Conservation (phyloP, 2,797 vertebrate species). For the Phoeniculus purpureus region DNA sequence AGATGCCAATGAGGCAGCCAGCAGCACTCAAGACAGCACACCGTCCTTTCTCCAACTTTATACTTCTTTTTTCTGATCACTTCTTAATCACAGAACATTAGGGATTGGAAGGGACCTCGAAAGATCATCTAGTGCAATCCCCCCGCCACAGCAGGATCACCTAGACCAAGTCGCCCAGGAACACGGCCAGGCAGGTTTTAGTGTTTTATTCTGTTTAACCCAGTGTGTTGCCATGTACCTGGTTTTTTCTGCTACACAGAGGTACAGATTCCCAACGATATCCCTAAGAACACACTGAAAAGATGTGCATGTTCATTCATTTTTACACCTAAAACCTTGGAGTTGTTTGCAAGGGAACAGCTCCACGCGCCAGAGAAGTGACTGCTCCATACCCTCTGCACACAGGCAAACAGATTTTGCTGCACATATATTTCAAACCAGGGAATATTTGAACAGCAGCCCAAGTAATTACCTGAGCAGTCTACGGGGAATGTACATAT, state of each 20-base stretch:
- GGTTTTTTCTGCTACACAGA: background rate
- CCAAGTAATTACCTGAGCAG: conserved; percentile 64
- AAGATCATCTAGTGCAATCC: no score
- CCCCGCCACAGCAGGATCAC: no score
- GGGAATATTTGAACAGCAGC: conserved; percentile 48
- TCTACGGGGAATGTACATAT: conserved; percentile 44
- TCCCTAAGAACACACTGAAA: background rate
- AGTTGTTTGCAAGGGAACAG: conserved; percentile 8
- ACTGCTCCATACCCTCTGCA: background rate
- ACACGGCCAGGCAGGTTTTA: no score
- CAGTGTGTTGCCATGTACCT: background rate
- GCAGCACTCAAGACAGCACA: background rate
- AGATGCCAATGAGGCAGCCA: background rate
- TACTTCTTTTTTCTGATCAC: background rate
- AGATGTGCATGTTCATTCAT: background rate
- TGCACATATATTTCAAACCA: conserved; percentile 39
- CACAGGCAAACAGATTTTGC: conserved; percentile 45
- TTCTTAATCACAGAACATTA: background rate
- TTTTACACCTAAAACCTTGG: background rate
- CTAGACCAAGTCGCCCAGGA: no score
- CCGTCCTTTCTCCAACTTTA: background rate
- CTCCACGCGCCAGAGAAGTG: background rate
- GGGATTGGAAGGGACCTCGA: no score
- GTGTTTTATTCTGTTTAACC: background rate
- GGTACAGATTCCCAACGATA: background rate